These are phyloP conservation scores for Merops nubicus DNA, from an alignment of 2,113 vertebrate genomes.

Conservation along the genomic window DNA sequence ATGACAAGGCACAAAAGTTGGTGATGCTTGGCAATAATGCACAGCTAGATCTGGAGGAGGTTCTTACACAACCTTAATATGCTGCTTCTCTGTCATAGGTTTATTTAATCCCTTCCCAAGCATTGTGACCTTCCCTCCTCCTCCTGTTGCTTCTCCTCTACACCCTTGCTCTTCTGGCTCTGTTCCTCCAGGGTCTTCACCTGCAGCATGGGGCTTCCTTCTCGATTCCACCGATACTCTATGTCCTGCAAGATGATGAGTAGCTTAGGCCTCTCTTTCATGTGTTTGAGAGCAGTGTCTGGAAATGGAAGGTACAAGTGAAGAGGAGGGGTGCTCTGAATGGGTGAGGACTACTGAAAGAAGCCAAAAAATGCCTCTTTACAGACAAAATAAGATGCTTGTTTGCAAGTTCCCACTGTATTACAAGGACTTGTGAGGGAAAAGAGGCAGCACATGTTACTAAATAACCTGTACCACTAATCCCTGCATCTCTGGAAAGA, in stretches of 20 bases:
- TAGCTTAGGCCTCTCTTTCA: no score
- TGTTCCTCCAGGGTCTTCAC: background rate
- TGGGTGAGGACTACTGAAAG: background rate
- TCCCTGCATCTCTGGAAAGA: background rate
- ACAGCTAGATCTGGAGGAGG: background rate
- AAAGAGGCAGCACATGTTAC: background rate
- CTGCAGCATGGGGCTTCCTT: background rate
- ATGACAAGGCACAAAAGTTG: background rate
- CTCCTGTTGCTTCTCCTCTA: background rate
- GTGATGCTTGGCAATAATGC: background rate
- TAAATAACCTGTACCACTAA: background rate
- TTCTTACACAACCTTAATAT: background rate
- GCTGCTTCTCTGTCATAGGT: background rate
- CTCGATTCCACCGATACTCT: background rate
- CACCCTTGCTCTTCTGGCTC: background rate
- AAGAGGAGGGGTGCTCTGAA: background rate
- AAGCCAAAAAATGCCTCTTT: background rate
- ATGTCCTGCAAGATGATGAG: background rate
- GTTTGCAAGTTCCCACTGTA: background rate
- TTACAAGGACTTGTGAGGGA: fast-evolving
- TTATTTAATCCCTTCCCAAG: background rate
- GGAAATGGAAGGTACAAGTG: background rate
- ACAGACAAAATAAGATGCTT: background rate
- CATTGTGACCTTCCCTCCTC: background rate
- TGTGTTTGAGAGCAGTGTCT: no score